Base-by-base conservation (phyloP, 2,797 vertebrate genomes). In the Austrolebias charrua region DNA sequence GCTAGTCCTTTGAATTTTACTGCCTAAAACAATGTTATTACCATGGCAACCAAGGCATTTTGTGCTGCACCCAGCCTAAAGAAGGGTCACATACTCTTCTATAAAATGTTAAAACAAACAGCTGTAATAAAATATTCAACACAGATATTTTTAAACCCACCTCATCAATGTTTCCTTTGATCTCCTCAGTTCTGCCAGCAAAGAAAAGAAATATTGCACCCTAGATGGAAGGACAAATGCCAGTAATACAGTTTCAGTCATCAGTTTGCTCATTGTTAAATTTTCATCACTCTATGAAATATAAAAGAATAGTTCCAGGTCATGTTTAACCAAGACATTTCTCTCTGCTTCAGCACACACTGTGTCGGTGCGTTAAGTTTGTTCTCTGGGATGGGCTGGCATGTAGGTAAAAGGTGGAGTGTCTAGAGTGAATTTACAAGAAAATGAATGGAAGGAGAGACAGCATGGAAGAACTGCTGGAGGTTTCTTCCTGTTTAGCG, bases 161-260 rank as follows among this genome's bases (percentile, higher is more conserved):
- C 92, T 93, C 89, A 78, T 93, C 92, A 56, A 95, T 93, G 78
- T 95, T 95, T 10, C 94, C 94, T 86, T 94, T 95, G 80, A 95
- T 94, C 70, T 94, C 94, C 66, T 95, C 93, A 3, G 89, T 92
- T 78, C 94, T 91, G 68, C 94, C 94, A 1, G 93, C 93, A 67
- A 95, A 95, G 85, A 95, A 95, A 55, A 95, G 90, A 77, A 95
- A 95, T 76, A 95, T 94, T 5, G 94, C 94, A 20, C 94, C 93
- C 94, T 95, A 76, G 7, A 47, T 0, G 67, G 59, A 49, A 38
- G 70, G 48, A 58, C 60, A 50, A 16, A 71, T 2, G n/a, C 1
- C 28, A 19, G 3, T 49, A 19, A 52, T 20, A 44, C 66, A 0
- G 29, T 28, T 47, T 61, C 16, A 54, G 47, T 4, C 29, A 47